Conservation (phyloP, 2,888 invertebrate genomes). For the Galerucella pusilla region DNA sequence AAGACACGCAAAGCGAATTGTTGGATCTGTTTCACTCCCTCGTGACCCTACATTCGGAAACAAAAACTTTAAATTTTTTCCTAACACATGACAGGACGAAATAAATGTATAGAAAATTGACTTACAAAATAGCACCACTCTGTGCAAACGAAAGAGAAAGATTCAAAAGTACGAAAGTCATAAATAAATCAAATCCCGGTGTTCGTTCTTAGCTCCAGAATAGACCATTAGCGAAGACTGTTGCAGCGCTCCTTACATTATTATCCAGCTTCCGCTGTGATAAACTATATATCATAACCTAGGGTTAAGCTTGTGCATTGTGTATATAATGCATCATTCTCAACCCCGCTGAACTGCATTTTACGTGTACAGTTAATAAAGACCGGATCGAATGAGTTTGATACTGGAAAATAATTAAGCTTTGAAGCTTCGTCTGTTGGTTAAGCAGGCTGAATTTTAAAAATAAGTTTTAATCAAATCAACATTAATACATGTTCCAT, state of each 20-base stretch:
- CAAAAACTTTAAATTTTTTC: too few relatives aligned
- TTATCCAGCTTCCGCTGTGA: constrained; percentile 41
- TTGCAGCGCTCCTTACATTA: constrained; percentile 42
- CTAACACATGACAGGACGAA: too few relatives aligned
- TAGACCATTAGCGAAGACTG: constrained; percentile 41
- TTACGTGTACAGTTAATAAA: neutral
- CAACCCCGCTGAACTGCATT: neutral
- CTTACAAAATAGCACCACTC: neutral
- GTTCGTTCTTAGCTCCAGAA: constrained; percentile 26
- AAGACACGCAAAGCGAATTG: too few relatives aligned
- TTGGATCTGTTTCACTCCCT: too few relatives aligned
- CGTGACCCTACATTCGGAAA: too few relatives aligned
- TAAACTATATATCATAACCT: constrained; percentile 43
- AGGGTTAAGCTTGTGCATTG: constrained; percentile 1
- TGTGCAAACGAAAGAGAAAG: neutral
- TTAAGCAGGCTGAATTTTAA: neutral
- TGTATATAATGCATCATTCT: neutral
- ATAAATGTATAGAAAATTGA: neutral
- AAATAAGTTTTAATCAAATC: neutral
- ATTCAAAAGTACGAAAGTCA: neutral
- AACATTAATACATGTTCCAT: too few relatives aligned
- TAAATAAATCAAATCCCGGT: constrained; percentile 14
- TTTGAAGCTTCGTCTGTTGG: neutral
- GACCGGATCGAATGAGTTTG: neutral
- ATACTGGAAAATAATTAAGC: neutral